Base-by-base conservation (phyloP, 1,140 invertebrate species). In the Mactra quadrangularis region DNA sequence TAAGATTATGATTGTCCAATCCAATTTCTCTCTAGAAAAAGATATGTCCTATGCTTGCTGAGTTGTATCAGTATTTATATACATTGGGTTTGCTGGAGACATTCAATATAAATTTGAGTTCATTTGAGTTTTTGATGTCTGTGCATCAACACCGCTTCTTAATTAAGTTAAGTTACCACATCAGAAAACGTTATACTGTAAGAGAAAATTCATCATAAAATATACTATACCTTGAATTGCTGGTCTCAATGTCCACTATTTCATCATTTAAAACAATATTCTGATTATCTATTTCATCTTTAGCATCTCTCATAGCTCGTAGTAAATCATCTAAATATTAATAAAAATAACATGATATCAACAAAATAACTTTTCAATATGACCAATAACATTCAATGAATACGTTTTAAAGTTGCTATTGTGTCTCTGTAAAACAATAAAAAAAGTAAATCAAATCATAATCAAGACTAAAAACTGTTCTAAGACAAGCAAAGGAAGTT, bases 271-370 rank as follows among this genome's bases (percentile, higher is more conserved):
- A 7, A 27, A 27, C 50, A 45, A 66, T 53, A 47, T 45, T 79
- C 15, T 74, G 38, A 50, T 60, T 38, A 2, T 86, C 76, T 19
- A 83, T 87, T 25, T 53, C 47, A 27, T 85, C 70, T 68, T 86
- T 85, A 6, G 89, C 79, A 45, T 35, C 62, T 15, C 72, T 68
- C 38, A 89, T 45, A 52, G 88, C 85, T 19, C 77, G 59, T 27
- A 53, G 13, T 52, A 78, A n/a, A 64, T 66, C 59, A 52, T n/a
- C 75, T 78, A 47, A n/a, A n/a, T n/a, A n/a, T n/a, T n/a, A n/a
- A n/a, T n/a, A n/a, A n/a, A n/a, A n/a, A 47, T 86, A 81, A 22
- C 55, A 45, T 60, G 87, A 86, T 3, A 89, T 68, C 27, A 60
- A 25, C 47, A 9, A 19, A 19, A 50, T 13, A 50, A 19, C 19